Base-by-base conservation (phyloP, 2,797 vertebrate species). In the Centroberyx gerrardi region DNA sequence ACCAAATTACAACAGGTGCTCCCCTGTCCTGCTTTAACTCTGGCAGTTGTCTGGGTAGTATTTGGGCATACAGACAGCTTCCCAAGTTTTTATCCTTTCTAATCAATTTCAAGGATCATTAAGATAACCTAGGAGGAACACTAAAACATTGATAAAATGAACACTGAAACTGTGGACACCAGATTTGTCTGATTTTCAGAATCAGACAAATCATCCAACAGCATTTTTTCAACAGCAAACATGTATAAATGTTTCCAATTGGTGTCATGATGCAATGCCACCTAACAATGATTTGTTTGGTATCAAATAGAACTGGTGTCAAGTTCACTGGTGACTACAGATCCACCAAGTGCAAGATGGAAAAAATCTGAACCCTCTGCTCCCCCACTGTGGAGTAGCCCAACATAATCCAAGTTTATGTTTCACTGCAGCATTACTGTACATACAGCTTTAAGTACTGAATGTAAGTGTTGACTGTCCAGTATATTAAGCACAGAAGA, bases 1-100 rank as follows among this genome's bases (percentile, higher is more conserved):
- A 65, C 69, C 65, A 75, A 75, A 82, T 82, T 60, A 74, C 87
- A 90, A 84, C 91, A 92, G 91, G 84, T 92, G 91, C 8, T 70
- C 40, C 51, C 5, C 55, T 76, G 71, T 53, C 46, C 1, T 3
- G 60, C 42, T 22, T 54, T 70, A 31, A 44, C 44, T 62, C 59
- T 44, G 13, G 10, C 28, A 72, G 62, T 33, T 55, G 22, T 77
- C 72, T 64, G 18, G 38, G n/a, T 33, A 17, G 42, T 9, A 51
- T 29, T 52, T 18, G 46, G 17, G 42, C 13, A 15, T 55, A 52
- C 9, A 60, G 46, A 59, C 7, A n/a, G 3, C 42, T 44, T 4
- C 5, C 42, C 42, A 44, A 44, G 44, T 27, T 67, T 86, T 81
- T 29, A 13, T 28, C 22, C 56, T 53, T 59, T 59, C 0, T 10